These are phyloP conservation scores for Agrochola litura DNA, from an alignment of 2,888 invertebrate genomes.

Conservation along the genomic window DNA sequence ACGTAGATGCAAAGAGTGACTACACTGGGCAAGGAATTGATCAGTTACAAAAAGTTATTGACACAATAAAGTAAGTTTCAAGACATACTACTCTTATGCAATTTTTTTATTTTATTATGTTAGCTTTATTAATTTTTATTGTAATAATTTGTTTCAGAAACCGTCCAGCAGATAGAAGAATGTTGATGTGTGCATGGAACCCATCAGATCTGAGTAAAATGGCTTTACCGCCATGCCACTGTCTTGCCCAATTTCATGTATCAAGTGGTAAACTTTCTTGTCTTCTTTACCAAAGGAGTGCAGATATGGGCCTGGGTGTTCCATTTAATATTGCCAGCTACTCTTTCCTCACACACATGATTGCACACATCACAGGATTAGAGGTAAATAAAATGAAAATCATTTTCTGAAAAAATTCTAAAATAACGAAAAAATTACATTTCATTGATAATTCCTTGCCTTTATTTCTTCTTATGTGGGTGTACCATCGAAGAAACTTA, in stretches of 20 bases:
- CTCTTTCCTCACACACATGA: slow-evolving; percentile 97
- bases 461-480: neutral
- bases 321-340: slow-evolving; percentile 99
- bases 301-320: slow-evolving; percentile 99
- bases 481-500: too few species aligned
- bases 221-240: slow-evolving; percentile 99
- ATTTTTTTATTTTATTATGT: too few species aligned
- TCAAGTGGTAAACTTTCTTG: slow-evolving; percentile 96
- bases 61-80: slow-evolving; percentile 92
- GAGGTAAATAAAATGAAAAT: slow-evolving; percentile 90
- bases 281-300: slow-evolving; percentile 98
- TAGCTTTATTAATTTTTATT: neutral
- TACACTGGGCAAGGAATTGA: slow-evolving; percentile 97
- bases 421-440: too few species aligned
- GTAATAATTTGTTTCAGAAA: slow-evolving; percentile 80
- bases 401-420: neutral
- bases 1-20: slow-evolving; percentile 94
- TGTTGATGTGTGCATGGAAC: slow-evolving; percentile 99
- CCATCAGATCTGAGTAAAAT: slow-evolving; percentile 96
- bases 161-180: slow-evolving; percentile 96
- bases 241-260: slow-evolving; percentile 98
- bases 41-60: slow-evolving; percentile 95
- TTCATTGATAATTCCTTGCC: neutral
- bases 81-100: neutral
- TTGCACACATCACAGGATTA: slow-evolving; percentile 97